Evolutionary conservation across 2,888 invertebrate genomes (phyloP).

Genomic region (Sinohyriopsis cumingii): DNA sequence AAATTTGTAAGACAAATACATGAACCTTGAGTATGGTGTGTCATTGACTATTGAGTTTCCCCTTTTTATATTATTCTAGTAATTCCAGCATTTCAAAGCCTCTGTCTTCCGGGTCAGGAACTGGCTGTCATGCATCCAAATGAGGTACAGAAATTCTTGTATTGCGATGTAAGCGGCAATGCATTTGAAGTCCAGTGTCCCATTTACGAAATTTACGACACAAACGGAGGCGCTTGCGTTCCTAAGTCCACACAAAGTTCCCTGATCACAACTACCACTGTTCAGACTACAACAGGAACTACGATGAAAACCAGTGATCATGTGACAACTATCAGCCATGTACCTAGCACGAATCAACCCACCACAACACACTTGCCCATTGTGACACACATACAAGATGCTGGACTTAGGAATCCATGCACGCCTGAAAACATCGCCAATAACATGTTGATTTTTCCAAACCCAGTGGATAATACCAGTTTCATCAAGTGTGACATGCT

Average conservation of each 20-base stretch:
- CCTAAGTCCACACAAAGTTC: not conserved
- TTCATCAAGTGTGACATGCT: conserved; percentile 49
- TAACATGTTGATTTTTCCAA: conserved; percentile 33
- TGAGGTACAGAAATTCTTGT: conserved; percentile 29
- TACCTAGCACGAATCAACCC: conserved; percentile 7
- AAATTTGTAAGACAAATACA: no score
- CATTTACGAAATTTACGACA: conserved; percentile 16
- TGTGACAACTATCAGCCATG: conserved; percentile 8
- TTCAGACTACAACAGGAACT: no score
- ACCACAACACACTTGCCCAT: conserved; percentile 10
- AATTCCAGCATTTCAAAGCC: conserved; percentile 9
- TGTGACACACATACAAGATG: not conserved
- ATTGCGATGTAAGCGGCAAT: conserved; percentile 29
- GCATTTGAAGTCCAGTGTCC: conserved; percentile 33
- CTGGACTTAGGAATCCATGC: conserved; percentile 24
- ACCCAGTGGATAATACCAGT: conserved; percentile 36
- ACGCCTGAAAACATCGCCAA: conserved; percentile 25
- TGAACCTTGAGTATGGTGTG: no score
- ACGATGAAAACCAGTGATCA: not conserved
- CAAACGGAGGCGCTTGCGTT: conserved; percentile 11
- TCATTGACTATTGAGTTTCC: no score
- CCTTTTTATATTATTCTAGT: conserved; percentile 1
- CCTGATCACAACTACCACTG: no score
- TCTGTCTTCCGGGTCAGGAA: conserved; percentile 8
- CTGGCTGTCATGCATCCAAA: conserved; percentile 22